Conservation (phyloP, 2,797 vertebrate genomes). For the Galagoides demidoff region DNA sequence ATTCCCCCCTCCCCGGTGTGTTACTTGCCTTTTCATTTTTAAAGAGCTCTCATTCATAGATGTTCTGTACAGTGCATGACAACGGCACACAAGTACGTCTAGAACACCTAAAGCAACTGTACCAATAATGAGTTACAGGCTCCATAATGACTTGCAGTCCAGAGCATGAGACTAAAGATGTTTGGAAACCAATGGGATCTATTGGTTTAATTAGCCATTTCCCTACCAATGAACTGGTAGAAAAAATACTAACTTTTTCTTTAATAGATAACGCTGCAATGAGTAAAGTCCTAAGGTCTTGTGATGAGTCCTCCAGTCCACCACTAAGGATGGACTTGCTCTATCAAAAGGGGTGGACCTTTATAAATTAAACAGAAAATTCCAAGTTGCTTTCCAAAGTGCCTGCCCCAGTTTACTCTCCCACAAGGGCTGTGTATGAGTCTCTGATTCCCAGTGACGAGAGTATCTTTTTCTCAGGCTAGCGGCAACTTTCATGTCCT, state of each 20-base stretch:
- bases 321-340: fast-evolving
- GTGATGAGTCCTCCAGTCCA: not conserved
- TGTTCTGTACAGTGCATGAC: not conserved
- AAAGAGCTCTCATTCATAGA: not conserved
- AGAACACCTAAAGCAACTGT: fast-evolving
- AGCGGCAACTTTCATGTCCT: not conserved
- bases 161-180: not conserved
- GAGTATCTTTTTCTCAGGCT: not conserved
- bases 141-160: not conserved
- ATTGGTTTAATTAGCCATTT: not conserved
- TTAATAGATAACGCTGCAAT: fast-evolving
- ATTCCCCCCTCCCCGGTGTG: too few relatives aligned
- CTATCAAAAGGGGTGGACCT: fast-evolving
- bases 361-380: not conserved
- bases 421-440: fast-evolving
- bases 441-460: not conserved
- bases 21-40: not conserved
- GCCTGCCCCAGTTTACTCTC: not conserved
- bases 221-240: too few relatives aligned
- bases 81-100: fast-evolving
- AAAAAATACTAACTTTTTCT: too few relatives aligned
- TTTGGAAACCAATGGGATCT: fast-evolving
- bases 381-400: not conserved
- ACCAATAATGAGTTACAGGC: not conserved
- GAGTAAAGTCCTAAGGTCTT: not conserved